These are phyloP conservation scores for Deroptyus accipitrinus DNA, from an alignment of 2,113 vertebrate genomes.

Conservation along the genomic window DNA sequence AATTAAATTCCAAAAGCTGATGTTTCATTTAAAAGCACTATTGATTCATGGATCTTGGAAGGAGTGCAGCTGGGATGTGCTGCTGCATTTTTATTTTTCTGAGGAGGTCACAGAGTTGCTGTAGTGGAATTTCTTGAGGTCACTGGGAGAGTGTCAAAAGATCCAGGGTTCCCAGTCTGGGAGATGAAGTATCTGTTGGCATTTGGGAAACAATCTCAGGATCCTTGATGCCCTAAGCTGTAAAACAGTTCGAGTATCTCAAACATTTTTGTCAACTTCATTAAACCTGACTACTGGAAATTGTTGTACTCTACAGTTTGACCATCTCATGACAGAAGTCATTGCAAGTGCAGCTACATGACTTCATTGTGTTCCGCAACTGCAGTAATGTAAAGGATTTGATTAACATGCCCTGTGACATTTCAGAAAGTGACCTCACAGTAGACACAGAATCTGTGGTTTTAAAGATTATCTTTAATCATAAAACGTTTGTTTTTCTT, in stretches of 20 bases:
- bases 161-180: background rate
- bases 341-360: background rate
- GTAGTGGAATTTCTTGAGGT: conserved; percentile 9
- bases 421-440: background rate
- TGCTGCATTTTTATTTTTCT: conserved; percentile 4
- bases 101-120: background rate
- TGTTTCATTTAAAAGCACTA: background rate
- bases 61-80: background rate
- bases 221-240: background rate
- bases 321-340: background rate
- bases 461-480: background rate
- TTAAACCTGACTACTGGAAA: conserved; percentile 8
- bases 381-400: background rate
- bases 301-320: background rate
- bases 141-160: background rate
- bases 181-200: background rate
- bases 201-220: background rate
- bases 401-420: background rate
- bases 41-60: background rate
- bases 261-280: background rate
- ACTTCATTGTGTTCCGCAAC: background rate
- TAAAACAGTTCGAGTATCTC: conserved; percentile 2
- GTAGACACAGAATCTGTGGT: background rate
- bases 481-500: background rate
- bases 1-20: background rate